phyloP scores from a whole-genome alignment of 2,888 invertebrate species.

The Unio pictorum region DNA sequence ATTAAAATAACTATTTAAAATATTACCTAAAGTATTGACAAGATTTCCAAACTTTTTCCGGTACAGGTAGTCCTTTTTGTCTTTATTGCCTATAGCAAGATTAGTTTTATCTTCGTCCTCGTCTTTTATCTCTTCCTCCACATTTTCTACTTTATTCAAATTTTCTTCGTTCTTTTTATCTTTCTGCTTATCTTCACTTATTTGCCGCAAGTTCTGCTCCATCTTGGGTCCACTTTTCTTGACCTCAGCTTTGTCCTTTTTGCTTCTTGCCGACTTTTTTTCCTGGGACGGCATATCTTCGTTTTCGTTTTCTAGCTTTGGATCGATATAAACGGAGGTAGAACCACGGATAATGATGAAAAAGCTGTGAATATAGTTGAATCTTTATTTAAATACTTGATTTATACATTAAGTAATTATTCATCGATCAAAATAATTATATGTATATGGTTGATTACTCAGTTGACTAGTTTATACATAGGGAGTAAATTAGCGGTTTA shows the following conservation, averaged over 20 bases:
- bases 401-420: not conserved
- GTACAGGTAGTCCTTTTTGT: not conserved
- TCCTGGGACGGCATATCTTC: slow-evolving; percentile 15
- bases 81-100: not conserved
- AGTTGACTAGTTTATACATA: too few species aligned
- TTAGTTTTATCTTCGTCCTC: not conserved
- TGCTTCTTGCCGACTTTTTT: slow-evolving; percentile 10
- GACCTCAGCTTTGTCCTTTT: slow-evolving; percentile 1
- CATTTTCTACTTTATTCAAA: not conserved
- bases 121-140: not conserved
- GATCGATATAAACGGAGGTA: slow-evolving; percentile 27
- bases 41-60: slow-evolving; percentile 1
- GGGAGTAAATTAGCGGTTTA: too few species aligned
- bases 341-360: slow-evolving; percentile 32
- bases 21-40: slow-evolving; percentile 23
- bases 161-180: not conserved
- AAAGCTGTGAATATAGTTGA: slow-evolving; percentile 18
- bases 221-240: slow-evolving; percentile 5
- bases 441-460: too few species aligned
- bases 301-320: slow-evolving; percentile 23
- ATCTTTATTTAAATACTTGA: not conserved
- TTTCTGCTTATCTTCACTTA: not conserved
- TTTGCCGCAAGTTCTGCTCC: not conserved
- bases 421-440: not conserved
- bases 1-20: not conserved